phyloP scores from a whole-genome alignment of 1,140 invertebrate species.

The Bombus haemorrhoidalis region DNA sequence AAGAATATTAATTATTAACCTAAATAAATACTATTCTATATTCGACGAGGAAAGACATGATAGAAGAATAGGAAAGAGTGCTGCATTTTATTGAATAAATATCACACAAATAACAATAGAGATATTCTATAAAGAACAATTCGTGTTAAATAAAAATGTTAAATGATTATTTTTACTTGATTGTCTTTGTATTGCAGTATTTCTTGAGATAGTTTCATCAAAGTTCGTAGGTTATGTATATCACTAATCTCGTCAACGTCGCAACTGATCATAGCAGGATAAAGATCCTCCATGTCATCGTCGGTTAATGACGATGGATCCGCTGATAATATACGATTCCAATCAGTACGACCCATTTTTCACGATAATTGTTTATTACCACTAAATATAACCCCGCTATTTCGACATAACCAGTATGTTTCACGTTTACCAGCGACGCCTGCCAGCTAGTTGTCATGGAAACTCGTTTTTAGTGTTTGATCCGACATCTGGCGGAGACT shows the following conservation, averaged over 20 bases:
- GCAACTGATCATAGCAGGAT: conserved; percentile 84
- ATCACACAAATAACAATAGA: neutral
- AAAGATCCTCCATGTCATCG: conserved; percentile 85
- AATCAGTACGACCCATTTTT: conserved; percentile 83
- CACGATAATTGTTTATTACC: conserved; percentile 17
- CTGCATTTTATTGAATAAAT: neutral
- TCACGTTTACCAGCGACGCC: neutral
- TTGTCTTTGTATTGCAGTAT: conserved; percentile 86
- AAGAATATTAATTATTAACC: neutral
- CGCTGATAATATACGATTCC: conserved; percentile 84
- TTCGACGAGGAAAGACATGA: neutral
- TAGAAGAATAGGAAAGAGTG: neutral
- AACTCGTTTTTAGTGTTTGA: neutral
- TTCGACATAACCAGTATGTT: neutral
- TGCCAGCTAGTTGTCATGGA: conserved; percentile 10
- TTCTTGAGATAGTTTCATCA: conserved; percentile 85
- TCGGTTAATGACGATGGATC: conserved; percentile 83
- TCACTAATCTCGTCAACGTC: conserved; percentile 84
- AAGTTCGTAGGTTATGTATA: conserved; percentile 81
- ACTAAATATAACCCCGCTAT: conserved; percentile 18
- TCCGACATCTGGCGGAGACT: neutral
- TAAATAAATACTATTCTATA: neutral
- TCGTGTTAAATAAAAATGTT: neutral
- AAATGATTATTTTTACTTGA: conserved; percentile 81
- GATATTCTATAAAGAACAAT: neutral